Base-by-base conservation (phyloP, 2,113 vertebrate genomes). In the Ptilorrhoa leucosticta region DNA sequence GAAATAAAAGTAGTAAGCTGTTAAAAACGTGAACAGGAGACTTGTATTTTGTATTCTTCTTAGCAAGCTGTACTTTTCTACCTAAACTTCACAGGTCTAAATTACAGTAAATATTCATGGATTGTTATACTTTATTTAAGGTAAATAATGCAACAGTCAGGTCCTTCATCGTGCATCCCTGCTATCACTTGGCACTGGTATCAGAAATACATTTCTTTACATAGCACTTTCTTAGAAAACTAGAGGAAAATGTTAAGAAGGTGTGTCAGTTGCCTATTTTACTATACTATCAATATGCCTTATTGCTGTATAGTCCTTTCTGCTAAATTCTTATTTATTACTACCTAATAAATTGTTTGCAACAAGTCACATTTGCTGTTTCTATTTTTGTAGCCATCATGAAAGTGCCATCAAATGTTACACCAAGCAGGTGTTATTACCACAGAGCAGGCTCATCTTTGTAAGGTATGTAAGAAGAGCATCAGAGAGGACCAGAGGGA, bases 261-360 rank as follows among this genome's bases (percentile, higher is more conserved):
- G 35, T 13, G 44, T 64, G 68, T 94, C 75, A 56, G 63, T 39
- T 88, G 75, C 77, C 58, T 92, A 78, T 92, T 89, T 79, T 94
- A 90, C 60, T 60, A 48, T 65, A 86, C 47, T 83, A 44, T 92
- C 77, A 57, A 72, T 83, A 93, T 90, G 87, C 91, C 92, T 96
- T 93, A 94, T 19, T 84, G 75, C 79, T 92, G 42, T 96, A 50
- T 65, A 86, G 79, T 83, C 68, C 56, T 94, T 93, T 94, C 89
- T 84, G 83, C 71, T 83, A 76, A 71, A 53, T 75, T 91, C 56
- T 37, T 96, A 96, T 93, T 97, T 96, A 95, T 96, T 93, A 30
- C 37, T 72, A 35, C 40, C 39, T 82, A 96, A 97, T 97, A 96
- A 97, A 96, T 65, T 22, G 71, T 90, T 95, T 90, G 80, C 76